phyloP scores from a whole-genome alignment of 2,888 invertebrate genomes.

The Acheta domesticus region DNA sequence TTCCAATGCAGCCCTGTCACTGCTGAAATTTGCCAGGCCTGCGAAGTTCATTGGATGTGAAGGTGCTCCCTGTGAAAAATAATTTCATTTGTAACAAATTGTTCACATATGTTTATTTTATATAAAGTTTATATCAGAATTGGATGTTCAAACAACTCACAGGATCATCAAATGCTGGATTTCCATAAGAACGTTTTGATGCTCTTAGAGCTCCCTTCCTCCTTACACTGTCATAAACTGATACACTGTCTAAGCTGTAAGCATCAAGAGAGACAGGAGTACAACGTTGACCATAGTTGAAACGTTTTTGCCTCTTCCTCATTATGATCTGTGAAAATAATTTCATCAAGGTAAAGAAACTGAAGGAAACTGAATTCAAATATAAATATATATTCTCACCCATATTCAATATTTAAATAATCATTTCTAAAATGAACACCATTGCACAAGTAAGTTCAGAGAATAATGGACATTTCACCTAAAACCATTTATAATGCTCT shows the following conservation, averaged over 20 bases:
- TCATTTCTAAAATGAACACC: no score
- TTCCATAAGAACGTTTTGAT: conserved; percentile 84
- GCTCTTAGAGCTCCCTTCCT: conserved; percentile 67
- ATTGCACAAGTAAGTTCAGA: no score
- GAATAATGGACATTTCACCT: no score
- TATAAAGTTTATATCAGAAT: neutral
- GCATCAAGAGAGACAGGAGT: conserved; percentile 85
- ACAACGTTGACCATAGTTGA: conserved; percentile 80
- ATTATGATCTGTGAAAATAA: conserved; percentile 63
- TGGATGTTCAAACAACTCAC: conserved; percentile 52
- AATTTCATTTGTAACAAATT: conserved; percentile 30
- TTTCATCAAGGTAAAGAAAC: no score
- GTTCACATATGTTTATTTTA: neutral
- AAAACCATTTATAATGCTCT: no score
- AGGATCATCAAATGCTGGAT: conserved; percentile 87
- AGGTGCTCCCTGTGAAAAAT: conserved; percentile 55
- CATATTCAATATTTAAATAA: no score
- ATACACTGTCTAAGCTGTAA: conserved; percentile 85
- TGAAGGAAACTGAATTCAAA: no score
- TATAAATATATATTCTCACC: no score
- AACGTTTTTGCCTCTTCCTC: conserved; percentile 74
- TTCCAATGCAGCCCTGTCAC: conserved; percentile 66
- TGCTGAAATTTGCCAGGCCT: conserved; percentile 66
- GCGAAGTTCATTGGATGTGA: conserved; percentile 75
- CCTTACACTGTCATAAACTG: conserved; percentile 63